phyloP scores from a whole-genome alignment of 2,888 invertebrate genomes.

The Oscheius sp. region DNA sequence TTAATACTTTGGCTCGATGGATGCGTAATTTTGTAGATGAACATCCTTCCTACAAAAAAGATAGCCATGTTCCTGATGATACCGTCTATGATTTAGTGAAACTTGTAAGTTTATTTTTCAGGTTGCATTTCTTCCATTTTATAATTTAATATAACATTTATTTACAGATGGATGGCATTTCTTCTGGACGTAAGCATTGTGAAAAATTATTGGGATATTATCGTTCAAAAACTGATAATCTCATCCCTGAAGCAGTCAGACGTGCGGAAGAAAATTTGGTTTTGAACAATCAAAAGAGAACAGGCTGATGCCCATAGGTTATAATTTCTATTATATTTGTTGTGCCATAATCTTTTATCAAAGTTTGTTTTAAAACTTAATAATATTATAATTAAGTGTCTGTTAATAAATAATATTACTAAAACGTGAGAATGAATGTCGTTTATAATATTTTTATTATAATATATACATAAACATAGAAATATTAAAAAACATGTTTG shows the following conservation, averaged over 20 bases:
- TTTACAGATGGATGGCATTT: slow-evolving; percentile 71
- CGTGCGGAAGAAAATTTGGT: slow-evolving; percentile 68
- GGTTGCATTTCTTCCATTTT: too few species aligned
- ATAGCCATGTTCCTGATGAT: slow-evolving; percentile 87
- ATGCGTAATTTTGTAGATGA: slow-evolving; percentile 87
- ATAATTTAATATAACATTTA: background rate
- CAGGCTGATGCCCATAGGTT: background rate
- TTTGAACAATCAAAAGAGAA: slow-evolving; percentile 32
- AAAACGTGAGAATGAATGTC: too few species aligned
- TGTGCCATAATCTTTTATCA: slow-evolving; percentile 26
- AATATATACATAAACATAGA: too few species aligned
- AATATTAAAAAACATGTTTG: too few species aligned
- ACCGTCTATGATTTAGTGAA: slow-evolving; percentile 89
- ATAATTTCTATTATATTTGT: slow-evolving; percentile 2
- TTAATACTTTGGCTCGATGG: slow-evolving; percentile 93
- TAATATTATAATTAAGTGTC: background rate
- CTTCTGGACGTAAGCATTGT: slow-evolving; percentile 69
- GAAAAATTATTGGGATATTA: slow-evolving; percentile 69
- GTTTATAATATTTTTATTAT: too few species aligned
- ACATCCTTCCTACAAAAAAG: slow-evolving; percentile 83
- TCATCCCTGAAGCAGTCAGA: slow-evolving; percentile 69
- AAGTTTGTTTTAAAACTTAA: slow-evolving; percentile 10
- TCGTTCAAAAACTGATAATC: slow-evolving; percentile 69
- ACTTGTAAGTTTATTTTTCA: slow-evolving; percentile 46
- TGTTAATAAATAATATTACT: too few species aligned